Conservation (phyloP, 2,113 vertebrate genomes). For the Illadopsis cleaveri region DNA sequence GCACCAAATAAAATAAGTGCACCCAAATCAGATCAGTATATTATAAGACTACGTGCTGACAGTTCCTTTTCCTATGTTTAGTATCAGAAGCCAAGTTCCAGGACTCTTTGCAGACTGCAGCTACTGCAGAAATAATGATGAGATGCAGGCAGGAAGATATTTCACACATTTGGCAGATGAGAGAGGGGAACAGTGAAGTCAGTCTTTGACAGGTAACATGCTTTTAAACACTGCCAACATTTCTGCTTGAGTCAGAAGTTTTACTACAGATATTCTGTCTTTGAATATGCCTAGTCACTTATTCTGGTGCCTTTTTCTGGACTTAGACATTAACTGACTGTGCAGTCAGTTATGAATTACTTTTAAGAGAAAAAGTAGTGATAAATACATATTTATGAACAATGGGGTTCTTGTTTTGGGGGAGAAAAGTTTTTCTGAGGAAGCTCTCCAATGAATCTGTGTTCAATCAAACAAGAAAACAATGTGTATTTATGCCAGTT, state of each 20-base stretch:
- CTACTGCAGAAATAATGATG: neutral
- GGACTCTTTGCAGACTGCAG: neutral
- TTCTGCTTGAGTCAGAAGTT: neutral
- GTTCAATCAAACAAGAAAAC: neutral
- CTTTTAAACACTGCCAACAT: neutral
- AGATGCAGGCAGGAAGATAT: neutral
- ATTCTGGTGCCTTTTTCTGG: neutral
- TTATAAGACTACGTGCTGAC: fast-evolving
- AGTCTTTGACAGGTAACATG: neutral
- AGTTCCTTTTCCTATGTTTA: neutral
- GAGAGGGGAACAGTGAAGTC: fast-evolving
- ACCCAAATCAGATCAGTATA: neutral
- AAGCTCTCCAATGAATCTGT: neutral
- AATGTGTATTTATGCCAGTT: neutral
- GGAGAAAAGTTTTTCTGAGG: neutral
- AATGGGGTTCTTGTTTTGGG: neutral
- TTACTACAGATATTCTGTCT: neutral
- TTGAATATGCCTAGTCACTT: neutral
- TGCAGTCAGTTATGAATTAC: neutral
- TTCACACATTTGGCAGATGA: neutral
- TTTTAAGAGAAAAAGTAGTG: neutral
- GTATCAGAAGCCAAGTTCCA: neutral
- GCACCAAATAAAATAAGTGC: neutral
- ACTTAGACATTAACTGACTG: neutral
- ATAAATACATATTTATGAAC: neutral